Conservation (phyloP, 2,113 vertebrate species). For the Tenrec ecaudatus region DNA sequence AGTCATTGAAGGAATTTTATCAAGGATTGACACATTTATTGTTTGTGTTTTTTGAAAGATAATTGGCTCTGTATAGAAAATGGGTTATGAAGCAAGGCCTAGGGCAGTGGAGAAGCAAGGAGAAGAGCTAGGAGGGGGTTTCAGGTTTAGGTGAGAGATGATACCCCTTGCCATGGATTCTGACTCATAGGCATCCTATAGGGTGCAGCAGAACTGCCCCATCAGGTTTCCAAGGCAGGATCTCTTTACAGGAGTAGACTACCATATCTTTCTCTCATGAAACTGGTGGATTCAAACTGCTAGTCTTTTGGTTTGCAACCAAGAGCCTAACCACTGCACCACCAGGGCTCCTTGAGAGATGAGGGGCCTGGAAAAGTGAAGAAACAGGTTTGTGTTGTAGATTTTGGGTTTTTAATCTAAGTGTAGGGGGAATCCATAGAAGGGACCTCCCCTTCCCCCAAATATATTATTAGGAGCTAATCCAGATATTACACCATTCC, state of each 20-base stretch:
- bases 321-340: background rate
- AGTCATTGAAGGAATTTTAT: constrained; percentile 1
- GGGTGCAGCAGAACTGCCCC: background rate
- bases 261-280: background rate
- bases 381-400: background rate
- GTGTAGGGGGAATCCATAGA: background rate
- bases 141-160: background rate
- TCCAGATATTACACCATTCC: too few relatives aligned
- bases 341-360: background rate
- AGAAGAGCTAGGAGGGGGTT: too few relatives aligned
- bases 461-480: too few relatives aligned
- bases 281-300: background rate
- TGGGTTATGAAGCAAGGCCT: background rate
- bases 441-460: too few relatives aligned
- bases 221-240: background rate
- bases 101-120: background rate
- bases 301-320: background rate
- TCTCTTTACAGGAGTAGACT: background rate
- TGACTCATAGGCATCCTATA: background rate
- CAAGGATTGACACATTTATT: background rate
- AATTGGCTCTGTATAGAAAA: background rate
- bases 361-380: background rate
- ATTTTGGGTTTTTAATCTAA: constrained; percentile 15
- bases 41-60: background rate
- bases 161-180: background rate